Evolutionary conservation across 2,888 invertebrate species (phyloP), one percentile per base, ranked within the genome.

Genomic region (Epiblema foenella): DNA sequence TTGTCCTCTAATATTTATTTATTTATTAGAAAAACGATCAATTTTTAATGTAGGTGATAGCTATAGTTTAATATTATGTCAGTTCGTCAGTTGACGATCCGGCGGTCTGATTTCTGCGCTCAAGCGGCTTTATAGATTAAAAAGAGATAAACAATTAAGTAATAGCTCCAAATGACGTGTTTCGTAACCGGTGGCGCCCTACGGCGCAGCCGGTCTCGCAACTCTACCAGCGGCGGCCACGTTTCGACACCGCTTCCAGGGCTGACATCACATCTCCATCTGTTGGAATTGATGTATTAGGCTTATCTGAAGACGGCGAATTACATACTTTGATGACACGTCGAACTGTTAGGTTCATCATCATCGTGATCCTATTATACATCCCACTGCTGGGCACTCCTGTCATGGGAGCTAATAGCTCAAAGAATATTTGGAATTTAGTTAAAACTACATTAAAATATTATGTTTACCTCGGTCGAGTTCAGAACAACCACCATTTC

Each of bases 221-320:
- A 62, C 18, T 54, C 29, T 58, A 7, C 52, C 58, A 59, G 69
- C 33, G 64, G 1, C n/a, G 20, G 17, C 56, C 59, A 51, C 49
- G 42, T 62, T 37, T 58, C 67, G 56, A 17, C 63, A 69, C 18
- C 54, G 54, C 60, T 54, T 62, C 46, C 46, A 18, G 8, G 54
- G 18, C 33, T 18, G 39, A 51, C 18, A 52, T 42, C 42, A 46
- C 54, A 29, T 52, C 42, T 49, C n/a, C 29, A 17, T 15, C 42
- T 7, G 7, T 15, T 7, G 15, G 3, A 15, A 42, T 42, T 15
- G 0, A 39, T 42, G 42, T 42, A 33, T 33, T 33, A 33, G 8
- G 0, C 33, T 33, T 33, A 33, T 33, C 33, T 33, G 15, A 42
- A 15, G 15, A 15, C 42, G 15, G 7, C 42, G 5, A 42, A 42